Conservation (phyloP, 92 coral and sea anemone species). For the Palythoa heliodiscus region DNA sequence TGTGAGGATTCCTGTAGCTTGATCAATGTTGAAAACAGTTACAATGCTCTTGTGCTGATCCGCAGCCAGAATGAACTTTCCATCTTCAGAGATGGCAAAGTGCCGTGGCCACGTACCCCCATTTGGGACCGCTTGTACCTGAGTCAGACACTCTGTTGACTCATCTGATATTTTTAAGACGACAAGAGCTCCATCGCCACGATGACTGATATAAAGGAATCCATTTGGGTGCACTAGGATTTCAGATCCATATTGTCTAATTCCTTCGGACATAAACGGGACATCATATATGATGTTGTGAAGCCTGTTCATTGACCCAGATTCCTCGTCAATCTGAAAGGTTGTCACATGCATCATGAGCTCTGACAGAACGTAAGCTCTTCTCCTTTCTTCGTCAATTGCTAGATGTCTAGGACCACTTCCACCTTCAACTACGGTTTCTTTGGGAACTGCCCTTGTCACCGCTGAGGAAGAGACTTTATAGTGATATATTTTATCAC, state of each 20-base stretch:
- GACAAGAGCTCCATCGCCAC: conserved; percentile 27
- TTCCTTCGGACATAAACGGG: not conserved
- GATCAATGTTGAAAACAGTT: not conserved
- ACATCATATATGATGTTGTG: conserved; percentile 23
- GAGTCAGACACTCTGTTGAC: not conserved
- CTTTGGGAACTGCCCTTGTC: not conserved
- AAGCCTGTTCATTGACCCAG: not conserved
- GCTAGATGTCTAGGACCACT: conserved; percentile 40
- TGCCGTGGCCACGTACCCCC: conserved; percentile 26
- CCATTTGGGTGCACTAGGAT: conserved; percentile 19
- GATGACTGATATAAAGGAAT: conserved; percentile 14
- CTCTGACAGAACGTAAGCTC: conserved; percentile 33
- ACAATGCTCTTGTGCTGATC: conserved; percentile 16
- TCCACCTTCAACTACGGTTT: conserved; percentile 15
- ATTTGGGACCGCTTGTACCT: not conserved
- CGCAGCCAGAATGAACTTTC: conserved; percentile 9
- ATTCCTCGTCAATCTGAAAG: conserved; percentile 10
- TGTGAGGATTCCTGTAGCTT: conserved; percentile 9
- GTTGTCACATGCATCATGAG: conserved; percentile 28
- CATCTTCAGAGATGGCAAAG: conserved; percentile 25
- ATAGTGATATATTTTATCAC: conserved; percentile 35
- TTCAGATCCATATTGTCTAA: conserved; percentile 23
- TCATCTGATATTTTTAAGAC: conserved; percentile 13
- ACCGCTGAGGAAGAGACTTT: not conserved
- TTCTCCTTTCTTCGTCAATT: conserved; percentile 17